Evolutionary conservation across 2,113 vertebrate species (phyloP), one percentile per base, ranked within the genome.

Genomic region (Nothocercus nigrocapillus): DNA sequence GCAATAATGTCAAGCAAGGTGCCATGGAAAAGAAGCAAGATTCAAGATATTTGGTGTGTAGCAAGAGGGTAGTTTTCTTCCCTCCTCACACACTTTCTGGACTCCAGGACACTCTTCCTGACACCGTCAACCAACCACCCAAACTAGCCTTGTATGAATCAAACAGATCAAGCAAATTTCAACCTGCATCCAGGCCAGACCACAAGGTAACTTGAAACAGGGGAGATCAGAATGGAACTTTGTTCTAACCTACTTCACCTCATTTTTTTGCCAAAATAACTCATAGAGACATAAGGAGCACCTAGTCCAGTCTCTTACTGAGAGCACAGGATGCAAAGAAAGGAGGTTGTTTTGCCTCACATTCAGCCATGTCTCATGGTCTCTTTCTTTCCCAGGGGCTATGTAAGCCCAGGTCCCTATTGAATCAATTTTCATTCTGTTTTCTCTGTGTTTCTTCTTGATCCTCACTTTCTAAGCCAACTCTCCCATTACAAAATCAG

Each of bases 391-490:
- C 77, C 40, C 67, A 63, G 6, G 56, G 68, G 36, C 70, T 73
- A 9, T 11, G 38, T 54, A 62, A 91, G 58, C 72, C 62, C 49
- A 0, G 0, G 58, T 78, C 88, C 77, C 85, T 51, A 86, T 51
- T 42, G 88, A 96, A 58, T 61, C 21, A 69, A 78, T 95, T 90
- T 90, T 94, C 73, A 75, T 92, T 90, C 73, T 34, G 74, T 75
- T 83, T 85, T 27, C 64, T 90, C 63, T 36, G 7, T 88, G 63
- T 82, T 95, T 90, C 63, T 74, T 86, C 84, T 91, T 2, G 1
- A 36, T 82, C 82, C 88, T 94, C 6, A 4, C 72, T 81, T 90
- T 82, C 64, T 94, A 58, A 88, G 83, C 85, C 73, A 97, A 40
- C 34, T 89, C 76, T 91, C 45, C 34, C 13, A 36, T 84, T 81